Evolutionary conservation across 2,113 vertebrate species (phyloP).

Genomic region (Pedionomus torquatus): DNA sequence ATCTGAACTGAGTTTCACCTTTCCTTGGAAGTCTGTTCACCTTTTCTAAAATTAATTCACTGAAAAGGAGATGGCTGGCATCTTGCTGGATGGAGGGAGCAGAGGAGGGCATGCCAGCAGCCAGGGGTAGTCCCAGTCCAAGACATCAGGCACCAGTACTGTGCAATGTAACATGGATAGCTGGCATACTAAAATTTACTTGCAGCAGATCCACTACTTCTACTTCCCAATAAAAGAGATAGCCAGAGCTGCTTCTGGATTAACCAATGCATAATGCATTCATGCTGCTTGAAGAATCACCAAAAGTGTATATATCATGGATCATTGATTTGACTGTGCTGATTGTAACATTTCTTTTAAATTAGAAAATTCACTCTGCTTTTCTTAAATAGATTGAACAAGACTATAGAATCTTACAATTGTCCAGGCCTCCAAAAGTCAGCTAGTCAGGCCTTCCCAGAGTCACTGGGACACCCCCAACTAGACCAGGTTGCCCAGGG

Average conservation of each 20-base stretch:
- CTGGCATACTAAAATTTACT: not conserved
- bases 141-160: not conserved
- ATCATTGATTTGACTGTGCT: not conserved
- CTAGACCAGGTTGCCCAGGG: no score
- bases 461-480: no score
- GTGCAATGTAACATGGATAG: rapidly evolving
- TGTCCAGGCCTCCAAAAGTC: no score
- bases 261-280: not conserved
- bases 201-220: not conserved
- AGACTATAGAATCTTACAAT: no score
- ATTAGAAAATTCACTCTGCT: not conserved
- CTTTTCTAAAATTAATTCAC: not conserved
- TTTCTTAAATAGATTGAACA: not conserved
- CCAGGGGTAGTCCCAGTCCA: not conserved
- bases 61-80: not conserved
- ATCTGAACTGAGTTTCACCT: not conserved
- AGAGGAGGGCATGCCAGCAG: not conserved
- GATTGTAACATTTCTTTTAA: not conserved
- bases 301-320: not conserved
- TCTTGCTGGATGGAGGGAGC: rapidly evolving
- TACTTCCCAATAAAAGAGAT: not conserved
- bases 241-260: rapidly evolving
- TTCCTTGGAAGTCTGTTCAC: not conserved
- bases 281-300: not conserved
- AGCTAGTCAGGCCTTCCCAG: no score